Evolutionary conservation across 2,113 vertebrate species (phyloP).

Genomic region (Danio rerio): GRCz12tu NC_133182.1:20631001-20631500

Average conservation of each 20-base stretch:
- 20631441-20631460: too few relatives aligned
- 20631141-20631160: conserved; percentile 68
- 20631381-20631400: too few relatives aligned
- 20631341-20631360: too few relatives aligned
- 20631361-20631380: too few relatives aligned
- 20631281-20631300: not conserved
- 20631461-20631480: too few relatives aligned
- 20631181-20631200: conserved; percentile 77
- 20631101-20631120: not conserved
- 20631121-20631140: not conserved
- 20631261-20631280: too few relatives aligned
- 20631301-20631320: too few relatives aligned
- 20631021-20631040: conserved; percentile 74
- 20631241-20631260: not conserved
- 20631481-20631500: too few relatives aligned
- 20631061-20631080: not conserved
- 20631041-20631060: not conserved
- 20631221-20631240: conserved; percentile 71
- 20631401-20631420: too few relatives aligned
- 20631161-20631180: conserved; percentile 78
- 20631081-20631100: not conserved
- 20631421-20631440: too few relatives aligned
- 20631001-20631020: conserved; percentile 67
- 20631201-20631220: conserved; percentile 76
- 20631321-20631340: too few relatives aligned